Conservation (phyloP, 2,797 vertebrate genomes). For the Sebastes itinus region DNA sequence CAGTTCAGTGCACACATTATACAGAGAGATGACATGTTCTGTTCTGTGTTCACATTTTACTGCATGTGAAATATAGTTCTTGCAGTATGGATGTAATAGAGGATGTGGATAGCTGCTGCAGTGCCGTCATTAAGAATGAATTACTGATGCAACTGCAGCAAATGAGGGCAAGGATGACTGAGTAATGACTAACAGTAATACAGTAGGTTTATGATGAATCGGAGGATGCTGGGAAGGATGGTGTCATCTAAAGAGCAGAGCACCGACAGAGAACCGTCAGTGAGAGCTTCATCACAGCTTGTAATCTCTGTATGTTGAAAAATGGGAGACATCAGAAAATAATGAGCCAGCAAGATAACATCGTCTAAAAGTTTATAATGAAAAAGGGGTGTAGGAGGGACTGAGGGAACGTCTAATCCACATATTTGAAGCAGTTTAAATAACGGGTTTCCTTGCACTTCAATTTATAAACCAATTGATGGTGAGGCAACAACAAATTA, state of each 20-base stretch:
- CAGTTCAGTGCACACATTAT: not conserved
- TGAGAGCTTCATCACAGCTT: not conserved
- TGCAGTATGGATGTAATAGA: not conserved
- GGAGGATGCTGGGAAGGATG: not conserved
- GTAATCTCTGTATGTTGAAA: not conserved
- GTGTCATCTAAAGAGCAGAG: not conserved
- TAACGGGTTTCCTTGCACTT: not conserved
- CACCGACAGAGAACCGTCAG: not conserved
- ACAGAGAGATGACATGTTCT: not conserved
- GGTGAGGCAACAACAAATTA: not conserved
- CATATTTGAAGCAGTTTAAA: not conserved
- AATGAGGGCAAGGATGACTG: conserved; percentile 4
- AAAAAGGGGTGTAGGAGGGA: not conserved
- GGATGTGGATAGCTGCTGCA: not conserved
- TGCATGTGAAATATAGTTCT: not conserved
- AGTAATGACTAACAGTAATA: not conserved
- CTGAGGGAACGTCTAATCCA: not conserved
- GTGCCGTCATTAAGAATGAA: not conserved
- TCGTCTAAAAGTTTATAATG: not conserved
- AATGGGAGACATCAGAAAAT: not conserved
- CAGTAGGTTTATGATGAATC: conserved; percentile 1
- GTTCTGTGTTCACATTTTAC: not conserved
- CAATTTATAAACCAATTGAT: not conserved
- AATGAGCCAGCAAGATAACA: not conserved
- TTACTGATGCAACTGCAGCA: conserved; percentile 13